Percentiles rank a stretch among this genome's conserved stretches.
Conservation (phyloP, 2,113 vertebrate genomes). For the Glareola pratincola region DNA sequence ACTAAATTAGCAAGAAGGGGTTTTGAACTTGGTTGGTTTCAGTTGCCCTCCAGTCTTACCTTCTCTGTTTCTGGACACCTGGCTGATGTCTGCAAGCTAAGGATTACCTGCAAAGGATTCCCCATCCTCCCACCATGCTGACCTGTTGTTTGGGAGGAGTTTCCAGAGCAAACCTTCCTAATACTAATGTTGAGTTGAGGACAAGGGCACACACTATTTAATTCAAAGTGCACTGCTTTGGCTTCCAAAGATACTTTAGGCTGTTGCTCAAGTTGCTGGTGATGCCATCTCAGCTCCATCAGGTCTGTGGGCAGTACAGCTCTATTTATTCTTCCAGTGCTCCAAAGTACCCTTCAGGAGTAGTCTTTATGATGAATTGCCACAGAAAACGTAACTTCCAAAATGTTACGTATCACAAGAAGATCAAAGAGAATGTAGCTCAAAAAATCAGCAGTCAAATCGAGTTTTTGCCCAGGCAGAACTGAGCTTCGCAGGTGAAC, state of each 20-base stretch:
- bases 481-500: not conserved
- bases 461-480: not conserved
- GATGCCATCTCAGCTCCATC: not conserved
- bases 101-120: not conserved
- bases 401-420: not conserved
- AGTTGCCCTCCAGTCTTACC: not conserved
- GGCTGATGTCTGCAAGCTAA: not conserved
- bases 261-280: not conserved
- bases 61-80: not conserved
- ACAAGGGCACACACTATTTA: not conserved
- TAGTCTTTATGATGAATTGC: not conserved
- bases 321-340: not conserved
- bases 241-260: not conserved
- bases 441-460: not conserved
- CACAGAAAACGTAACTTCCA: not conserved
- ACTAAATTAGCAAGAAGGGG: not conserved
- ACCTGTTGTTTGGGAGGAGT: not conserved
- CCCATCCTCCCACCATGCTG: accelerated
- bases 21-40: not conserved
- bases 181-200: not conserved
- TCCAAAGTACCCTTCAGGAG: not conserved
- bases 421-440: not conserved
- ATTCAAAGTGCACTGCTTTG: not conserved
- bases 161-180: not conserved
- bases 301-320: not conserved